Evolutionary conservation across 2,888 invertebrate genomes (phyloP).

Genomic region (Hetaerina titia): DNA sequence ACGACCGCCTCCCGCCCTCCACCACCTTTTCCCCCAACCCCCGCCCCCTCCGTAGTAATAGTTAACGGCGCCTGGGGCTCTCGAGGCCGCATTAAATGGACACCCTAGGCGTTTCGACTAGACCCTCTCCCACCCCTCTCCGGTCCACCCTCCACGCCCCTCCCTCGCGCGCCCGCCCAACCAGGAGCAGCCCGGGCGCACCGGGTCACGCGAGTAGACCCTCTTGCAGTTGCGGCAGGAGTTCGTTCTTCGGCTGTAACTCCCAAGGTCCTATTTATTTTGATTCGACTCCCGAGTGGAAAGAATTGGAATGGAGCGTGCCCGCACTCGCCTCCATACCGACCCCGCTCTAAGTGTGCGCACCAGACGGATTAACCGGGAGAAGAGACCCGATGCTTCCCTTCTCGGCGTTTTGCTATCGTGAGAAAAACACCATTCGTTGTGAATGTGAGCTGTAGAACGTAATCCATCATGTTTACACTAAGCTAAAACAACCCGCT

Average conservation of each 20-base stretch:
- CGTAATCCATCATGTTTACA: too few species aligned
- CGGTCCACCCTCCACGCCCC: not conserved
- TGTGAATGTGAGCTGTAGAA: too few species aligned
- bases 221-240: not conserved
- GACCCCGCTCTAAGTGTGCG: too few species aligned
- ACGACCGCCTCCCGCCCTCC: not conserved
- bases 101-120: not conserved
- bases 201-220: constrained; percentile 14
- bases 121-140: not conserved
- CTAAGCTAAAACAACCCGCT: too few species aligned
- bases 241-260: not conserved
- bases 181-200: not conserved
- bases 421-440: too few species aligned
- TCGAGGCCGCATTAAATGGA: constrained; percentile 28
- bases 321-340: not conserved
- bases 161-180: not conserved
- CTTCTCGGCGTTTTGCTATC: too few species aligned
- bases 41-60: not conserved
- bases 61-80: constrained; percentile 40
- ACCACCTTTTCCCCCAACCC: not conserved
- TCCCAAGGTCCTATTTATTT: not conserved
- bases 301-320: not conserved
- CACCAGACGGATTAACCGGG: too few species aligned
- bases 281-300: not conserved
- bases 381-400: too few species aligned